Evolutionary conservation across 2,797 vertebrate genomes (phyloP), one percentile per base, ranked within the genome.

Genomic region (Sebastes vulpes): DNA sequence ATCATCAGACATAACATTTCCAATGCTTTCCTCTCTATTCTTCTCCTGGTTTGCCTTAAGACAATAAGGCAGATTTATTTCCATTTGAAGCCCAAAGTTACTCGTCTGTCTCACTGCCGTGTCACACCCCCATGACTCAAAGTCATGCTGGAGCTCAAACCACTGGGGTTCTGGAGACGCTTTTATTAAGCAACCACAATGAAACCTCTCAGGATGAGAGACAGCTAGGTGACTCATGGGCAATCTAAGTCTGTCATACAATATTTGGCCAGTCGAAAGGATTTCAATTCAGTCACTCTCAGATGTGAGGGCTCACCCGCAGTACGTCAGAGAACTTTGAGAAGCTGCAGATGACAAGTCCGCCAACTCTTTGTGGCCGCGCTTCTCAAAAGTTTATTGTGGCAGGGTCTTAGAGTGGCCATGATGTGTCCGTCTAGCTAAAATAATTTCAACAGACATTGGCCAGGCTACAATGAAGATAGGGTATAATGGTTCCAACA

Each of bases 221-320:
- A 74, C 65, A 79, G 66, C 74, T 65, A 38, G 58, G 70, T 85
- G 71, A 85, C 71, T 85, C 78, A 85, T 9, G 64, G 61, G 50
- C 79, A 82, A 54, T 79, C 80, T 72, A 21, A 31, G 46, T 75
- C 57, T 81, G 77, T 80, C 73, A 75, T 68, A 58, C 14, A 67
- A 50, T 66, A 54, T 79, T 82, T 50, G 72, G 64, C 77, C 67
- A 54, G 57, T 76, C 5, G 10, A 65, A 81, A 76, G 67, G 20
- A 77, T 77, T 84, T 81, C 53, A 64, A 20, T 73, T 83, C 66
- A 59, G 56, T 76, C 61, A 20, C 52, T 76, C 28, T 48, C 20
- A 83, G 69, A 72, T 53, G 11, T 6, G 23, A 72, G 52, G 32
- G 59, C 59, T 85, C 66, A 79, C 60, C 74, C 38, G 68, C 20